Conservation (phyloP, 2,888 invertebrate species). For the Cheilosia soror region DNA sequence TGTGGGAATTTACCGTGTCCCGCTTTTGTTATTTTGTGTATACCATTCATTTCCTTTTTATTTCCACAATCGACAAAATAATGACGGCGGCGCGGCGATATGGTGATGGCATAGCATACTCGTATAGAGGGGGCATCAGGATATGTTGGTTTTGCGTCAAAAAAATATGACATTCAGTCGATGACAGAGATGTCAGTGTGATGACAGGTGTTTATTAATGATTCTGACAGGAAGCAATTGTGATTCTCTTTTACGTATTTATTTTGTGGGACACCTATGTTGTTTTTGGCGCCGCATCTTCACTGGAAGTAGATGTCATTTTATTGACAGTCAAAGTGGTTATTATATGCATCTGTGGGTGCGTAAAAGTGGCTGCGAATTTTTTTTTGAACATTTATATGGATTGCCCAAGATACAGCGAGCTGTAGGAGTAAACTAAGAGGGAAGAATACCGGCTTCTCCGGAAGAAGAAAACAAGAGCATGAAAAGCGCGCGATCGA, state of each 20-base stretch:
- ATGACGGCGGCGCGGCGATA: background rate
- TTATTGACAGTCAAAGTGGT: no score
- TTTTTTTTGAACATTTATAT: no score
- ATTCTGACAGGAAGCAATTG: conserved; percentile 59
- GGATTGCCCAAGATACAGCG: no score
- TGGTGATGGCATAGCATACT: background rate
- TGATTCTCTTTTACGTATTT: background rate
- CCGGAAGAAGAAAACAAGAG: no score
- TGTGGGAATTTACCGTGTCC: conserved; percentile 39
- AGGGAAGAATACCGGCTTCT: no score
- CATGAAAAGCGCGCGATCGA: no score
- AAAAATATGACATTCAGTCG: conserved; percentile 59
- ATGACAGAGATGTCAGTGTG: conserved; percentile 55
- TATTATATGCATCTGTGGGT: no score
- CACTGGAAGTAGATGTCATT: no score
- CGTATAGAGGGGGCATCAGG: background rate
- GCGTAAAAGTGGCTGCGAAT: no score
- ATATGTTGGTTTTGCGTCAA: conserved; percentile 57
- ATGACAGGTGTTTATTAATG: conserved; percentile 68
- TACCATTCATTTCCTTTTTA: conserved; percentile 17
- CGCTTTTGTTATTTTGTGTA: conserved; percentile 35
- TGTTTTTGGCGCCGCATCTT: background rate
- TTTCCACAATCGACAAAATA: background rate
- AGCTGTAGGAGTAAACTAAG: no score
- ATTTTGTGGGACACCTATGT: background rate